Conservation (phyloP, 2,113 vertebrate species). For the Chitala chitala region DNA sequence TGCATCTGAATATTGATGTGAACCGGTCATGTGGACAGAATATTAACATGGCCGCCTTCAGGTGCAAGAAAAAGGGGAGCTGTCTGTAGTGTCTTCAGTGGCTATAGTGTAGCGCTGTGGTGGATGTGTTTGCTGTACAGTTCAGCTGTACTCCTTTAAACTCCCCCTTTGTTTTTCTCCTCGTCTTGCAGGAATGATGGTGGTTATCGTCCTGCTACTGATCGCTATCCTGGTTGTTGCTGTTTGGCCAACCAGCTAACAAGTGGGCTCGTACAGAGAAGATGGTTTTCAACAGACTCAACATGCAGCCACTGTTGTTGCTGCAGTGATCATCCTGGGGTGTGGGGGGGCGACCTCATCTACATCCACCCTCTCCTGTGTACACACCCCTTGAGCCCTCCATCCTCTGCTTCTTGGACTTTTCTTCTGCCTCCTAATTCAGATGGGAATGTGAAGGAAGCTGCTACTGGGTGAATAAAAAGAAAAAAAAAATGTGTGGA, state of each 20-base stretch:
- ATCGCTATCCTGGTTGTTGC: slow-evolving; percentile 67
- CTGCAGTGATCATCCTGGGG: neutral
- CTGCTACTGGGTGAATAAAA: slow-evolving; percentile 15
- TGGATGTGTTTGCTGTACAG: neutral
- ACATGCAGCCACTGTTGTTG: neutral
- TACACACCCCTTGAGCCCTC: neutral
- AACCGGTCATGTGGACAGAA: too few relatives aligned
- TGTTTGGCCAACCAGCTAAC: slow-evolving; percentile 56
- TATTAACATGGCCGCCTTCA: too few relatives aligned
- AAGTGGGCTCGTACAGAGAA: neutral
- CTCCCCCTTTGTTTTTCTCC: slow-evolving; percentile 13
- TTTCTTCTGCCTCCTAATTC: neutral
- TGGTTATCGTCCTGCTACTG: slow-evolving; percentile 69
- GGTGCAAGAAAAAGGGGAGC: neutral
- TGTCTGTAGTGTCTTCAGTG: neutral
- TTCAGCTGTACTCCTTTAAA: slow-evolving; percentile 8
- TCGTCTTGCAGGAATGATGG: slow-evolving; percentile 63
- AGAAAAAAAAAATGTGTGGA: neutral
- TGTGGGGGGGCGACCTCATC: neutral
- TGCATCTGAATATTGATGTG: too few relatives aligned
- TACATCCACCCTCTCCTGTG: neutral
- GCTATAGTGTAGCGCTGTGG: neutral
- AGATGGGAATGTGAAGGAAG: slow-evolving; percentile 9
- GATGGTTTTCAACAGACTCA: neutral
- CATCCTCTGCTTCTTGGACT: neutral